Conservation (phyloP, 2,888 invertebrate species). For the Drosophila putrida region DNA sequence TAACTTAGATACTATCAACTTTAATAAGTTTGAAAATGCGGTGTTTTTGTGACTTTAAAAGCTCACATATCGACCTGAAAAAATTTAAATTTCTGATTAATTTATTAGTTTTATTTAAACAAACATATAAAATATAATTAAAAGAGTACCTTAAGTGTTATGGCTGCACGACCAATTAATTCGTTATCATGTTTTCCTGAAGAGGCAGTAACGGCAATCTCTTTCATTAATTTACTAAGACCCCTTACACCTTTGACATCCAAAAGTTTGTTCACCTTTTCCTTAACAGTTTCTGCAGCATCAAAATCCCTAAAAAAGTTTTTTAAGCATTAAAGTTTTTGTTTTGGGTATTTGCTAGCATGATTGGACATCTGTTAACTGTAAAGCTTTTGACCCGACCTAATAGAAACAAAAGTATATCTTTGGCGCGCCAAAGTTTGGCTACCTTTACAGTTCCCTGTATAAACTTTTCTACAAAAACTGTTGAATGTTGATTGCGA, state of each 20-base stretch:
- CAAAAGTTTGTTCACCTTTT: conserved; percentile 94
- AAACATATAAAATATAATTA: neutral
- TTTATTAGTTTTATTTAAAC: neutral
- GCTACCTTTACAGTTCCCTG: too few relatives aligned
- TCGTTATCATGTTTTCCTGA: conserved; percentile 98
- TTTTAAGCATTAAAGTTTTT: neutral
- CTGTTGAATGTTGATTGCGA: too few relatives aligned
- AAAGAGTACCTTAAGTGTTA: conserved; percentile 89
- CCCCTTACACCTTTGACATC: conserved; percentile 95
- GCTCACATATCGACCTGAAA: too few relatives aligned
- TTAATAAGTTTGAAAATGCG: too few relatives aligned
- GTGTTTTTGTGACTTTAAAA: too few relatives aligned
- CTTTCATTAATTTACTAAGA: conserved; percentile 93
- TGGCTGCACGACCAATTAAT: conserved; percentile 94
- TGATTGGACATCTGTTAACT: neutral
- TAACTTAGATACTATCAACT: too few relatives aligned
- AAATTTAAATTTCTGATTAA: too few relatives aligned
- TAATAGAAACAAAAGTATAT: too few relatives aligned
- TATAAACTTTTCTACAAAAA: too few relatives aligned
- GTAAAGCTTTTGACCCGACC: too few relatives aligned
- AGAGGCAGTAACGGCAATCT: conserved; percentile 96
- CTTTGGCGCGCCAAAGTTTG: too few relatives aligned
- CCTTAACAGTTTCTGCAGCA: conserved; percentile 94
- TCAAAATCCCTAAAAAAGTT: conserved; percentile 90
- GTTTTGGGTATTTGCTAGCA: neutral